A percentile compares a stretch with the other conserved stretches of the same genome.
phyloP scores from a whole-genome alignment of 2,888 invertebrate genomes.

The Leistus spinibarbis region DNA sequence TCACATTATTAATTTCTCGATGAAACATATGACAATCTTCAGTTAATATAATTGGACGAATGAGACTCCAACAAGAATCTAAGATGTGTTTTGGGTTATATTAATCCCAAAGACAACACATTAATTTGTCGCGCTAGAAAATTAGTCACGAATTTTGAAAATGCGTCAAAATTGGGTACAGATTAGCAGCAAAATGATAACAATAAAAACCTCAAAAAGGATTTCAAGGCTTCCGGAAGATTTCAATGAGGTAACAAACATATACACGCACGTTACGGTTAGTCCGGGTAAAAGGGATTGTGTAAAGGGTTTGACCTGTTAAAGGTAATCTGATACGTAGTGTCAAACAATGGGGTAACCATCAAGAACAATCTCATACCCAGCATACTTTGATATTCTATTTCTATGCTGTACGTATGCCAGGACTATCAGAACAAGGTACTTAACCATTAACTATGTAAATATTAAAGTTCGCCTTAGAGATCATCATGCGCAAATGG shows the following conservation, averaged over 20 bases:
- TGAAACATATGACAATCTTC: too few relatives aligned
- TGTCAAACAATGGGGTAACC: not conserved
- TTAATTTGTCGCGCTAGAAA: not conserved
- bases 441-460: too few relatives aligned
- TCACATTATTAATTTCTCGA: too few relatives aligned
- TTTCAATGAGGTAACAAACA: not conserved
- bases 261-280: not conserved
- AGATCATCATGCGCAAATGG: too few relatives aligned
- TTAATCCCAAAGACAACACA: not conserved
- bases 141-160: not conserved
- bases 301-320: not conserved
- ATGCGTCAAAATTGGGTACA: not conserved
- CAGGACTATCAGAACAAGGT: too few relatives aligned
- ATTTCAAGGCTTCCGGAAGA: not conserved
- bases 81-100: too few relatives aligned
- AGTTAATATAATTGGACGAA: too few relatives aligned
- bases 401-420: too few relatives aligned
- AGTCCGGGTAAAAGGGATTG: not conserved
- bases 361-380: not conserved
- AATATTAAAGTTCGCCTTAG: too few relatives aligned
- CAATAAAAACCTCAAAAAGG: not conserved
- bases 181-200: not conserved
- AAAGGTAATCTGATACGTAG: not conserved
- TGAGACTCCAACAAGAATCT: too few relatives aligned
- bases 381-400: not conserved